Base-by-base conservation (phyloP, 2,888 invertebrate genomes). In the Lamellibrachia columna region DNA sequence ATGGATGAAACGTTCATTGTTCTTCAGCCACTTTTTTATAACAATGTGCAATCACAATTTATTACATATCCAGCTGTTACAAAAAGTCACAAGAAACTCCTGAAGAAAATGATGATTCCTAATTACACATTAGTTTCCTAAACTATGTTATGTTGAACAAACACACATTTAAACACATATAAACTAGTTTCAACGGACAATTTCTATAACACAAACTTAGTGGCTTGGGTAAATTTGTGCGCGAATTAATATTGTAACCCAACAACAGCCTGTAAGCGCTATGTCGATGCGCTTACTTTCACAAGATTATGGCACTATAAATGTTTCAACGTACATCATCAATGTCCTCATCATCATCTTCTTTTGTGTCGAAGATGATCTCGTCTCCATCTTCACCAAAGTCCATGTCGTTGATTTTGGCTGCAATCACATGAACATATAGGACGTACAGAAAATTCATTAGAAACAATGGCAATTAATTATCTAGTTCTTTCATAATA, bases 331-430 rank as follows among this genome's bases (percentile, higher is more conserved):
- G 94, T 93, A 96, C 96, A 93, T 96, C 96, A 94, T 96, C 96
- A 94, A 96, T 96, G 92, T 96, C 96, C 92, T 95, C 96, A 92
- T 96, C 96, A 93, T 95, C 95, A 9, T 94, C 96, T 96, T 98
- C 98, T 97, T 98, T 98, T 97, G 99, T 99, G 95, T 98, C 99
- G 96, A 99, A 99, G 97, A 99, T 98, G 97, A 99, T 99, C 96
- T 99, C 99, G 97, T 99, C 99, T 97, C 99, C 99, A 96, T 98
- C 98, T 96, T 98, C 98, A 95, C 98, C 99, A 94, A 98, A 98
- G 94, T 98, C 98, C 95, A 98, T 98, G 96, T 99, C 99, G 97
- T 99, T 99, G 97, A 99, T 99, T 97, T 99, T 98, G 91, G 96
- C 96, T 96, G 95, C 9, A 95, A 15, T 75, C 75, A 75, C 2